Evolutionary conservation across 2,797 vertebrate genomes (phyloP).

Genomic region (Cephalopachus bancanus): DNA sequence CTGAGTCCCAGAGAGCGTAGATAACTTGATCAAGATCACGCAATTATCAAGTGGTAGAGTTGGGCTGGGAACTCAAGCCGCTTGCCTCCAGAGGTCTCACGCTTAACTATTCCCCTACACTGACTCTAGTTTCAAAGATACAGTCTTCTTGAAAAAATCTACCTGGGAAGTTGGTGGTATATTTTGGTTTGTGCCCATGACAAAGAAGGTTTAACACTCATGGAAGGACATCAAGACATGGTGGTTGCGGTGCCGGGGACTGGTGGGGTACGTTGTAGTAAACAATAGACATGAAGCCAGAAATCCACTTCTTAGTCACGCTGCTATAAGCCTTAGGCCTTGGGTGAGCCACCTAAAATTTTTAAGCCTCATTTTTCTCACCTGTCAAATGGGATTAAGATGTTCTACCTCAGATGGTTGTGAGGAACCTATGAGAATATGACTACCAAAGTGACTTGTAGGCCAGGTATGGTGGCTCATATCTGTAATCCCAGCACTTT

Average conservation of each 20-base stretch:
- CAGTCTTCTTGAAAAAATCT: neutral
- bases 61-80: neutral
- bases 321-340: neutral
- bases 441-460: neutral
- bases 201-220: neutral
- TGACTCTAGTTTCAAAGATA: neutral
- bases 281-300: neutral
- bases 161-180: neutral
- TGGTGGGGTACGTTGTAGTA: neutral
- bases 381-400: neutral
- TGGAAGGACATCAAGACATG: neutral
- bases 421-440: neutral
- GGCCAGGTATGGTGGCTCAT: too few species aligned
- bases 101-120: neutral
- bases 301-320: neutral
- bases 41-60: neutral
- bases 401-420: neutral
- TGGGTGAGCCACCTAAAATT: neutral
- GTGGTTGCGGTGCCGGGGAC: neutral
- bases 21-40: slow-evolving; percentile 1
- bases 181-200: neutral
- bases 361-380: neutral
- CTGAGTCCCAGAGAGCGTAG: neutral
- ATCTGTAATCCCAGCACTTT: too few species aligned
- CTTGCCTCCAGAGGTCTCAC: neutral